Evolutionary conservation across 35 echinoderm and acorn worm species (phyloP), one percentile per base, ranked within the genome.

Genomic region (Heliocidaris erythrogramma): DNA sequence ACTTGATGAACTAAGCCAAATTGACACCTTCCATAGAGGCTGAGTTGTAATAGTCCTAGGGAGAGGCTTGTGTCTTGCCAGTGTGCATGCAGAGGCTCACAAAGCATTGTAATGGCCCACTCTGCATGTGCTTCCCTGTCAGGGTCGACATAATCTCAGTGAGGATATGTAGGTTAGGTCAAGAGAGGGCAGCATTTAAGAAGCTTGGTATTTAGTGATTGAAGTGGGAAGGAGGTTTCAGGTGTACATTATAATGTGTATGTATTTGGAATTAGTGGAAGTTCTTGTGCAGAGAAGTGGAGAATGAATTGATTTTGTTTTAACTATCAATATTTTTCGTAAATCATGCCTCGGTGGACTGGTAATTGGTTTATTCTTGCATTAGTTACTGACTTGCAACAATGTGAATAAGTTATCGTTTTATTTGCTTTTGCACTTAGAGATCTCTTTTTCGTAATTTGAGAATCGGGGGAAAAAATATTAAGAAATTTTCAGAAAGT

Each of bases 11-110:
- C 65, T 78, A 24, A 78, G 65, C 65, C 27, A 78, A 78, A 24
- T 78, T 78, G 65, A 78, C 65, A 78, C 65, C 65, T 78, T 78
- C 24, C 35, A 27, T 78, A 78, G 18, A 27, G 65, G 5, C 65
- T 5, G 65, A 78, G 65, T 78, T 24, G 65, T 78, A 78, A 78
- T 78, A 78, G 65, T 78, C 65, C 65, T 78, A 78, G 65, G 65
- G 65, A 78, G 65, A 78, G 65, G 65, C 65, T 78, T 78, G 65
- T 78, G 65, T 78, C 65, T 78, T 78, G 65, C 65, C 65, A 78
- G 65, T 78, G 27, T 78, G 65, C 65, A 78, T 78, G 65, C 65
- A 78, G 65, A 78, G 65, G 65, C 8, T 78, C 65, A 78, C 65
- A 78, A 78, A 78, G 65, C n/a, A 24, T 78, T 78, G 65, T 78